These are phyloP conservation scores for Alosa alosa DNA, from an alignment of 2,113 vertebrate genomes.

Conservation along the genomic window DNA sequence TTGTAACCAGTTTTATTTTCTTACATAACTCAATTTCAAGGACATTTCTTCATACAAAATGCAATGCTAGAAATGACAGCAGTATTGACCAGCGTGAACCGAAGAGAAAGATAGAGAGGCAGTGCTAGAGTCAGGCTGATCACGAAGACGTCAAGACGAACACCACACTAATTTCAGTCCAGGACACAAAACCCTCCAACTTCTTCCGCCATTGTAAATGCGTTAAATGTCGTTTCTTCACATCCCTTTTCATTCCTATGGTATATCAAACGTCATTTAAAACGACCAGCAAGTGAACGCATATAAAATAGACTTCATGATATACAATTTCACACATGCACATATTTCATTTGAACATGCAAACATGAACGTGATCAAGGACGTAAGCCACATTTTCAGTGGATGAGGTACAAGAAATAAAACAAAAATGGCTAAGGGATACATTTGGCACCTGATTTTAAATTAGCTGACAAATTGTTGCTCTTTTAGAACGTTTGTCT, in stretches of 20 bases:
- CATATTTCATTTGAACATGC: conserved; percentile 88
- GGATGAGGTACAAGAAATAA: conserved; percentile 73
- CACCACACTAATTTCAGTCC: not conserved
- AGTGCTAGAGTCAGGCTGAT: not conserved
- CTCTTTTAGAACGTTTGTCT: conserved; percentile 50
- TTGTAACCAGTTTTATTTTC: conserved; percentile 31
- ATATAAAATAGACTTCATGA: conserved; percentile 61
- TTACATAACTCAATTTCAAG: conserved; percentile 80
- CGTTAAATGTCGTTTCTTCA: not conserved
- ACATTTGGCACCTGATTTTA: conserved; percentile 75
- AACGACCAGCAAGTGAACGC: conserved; percentile 68
- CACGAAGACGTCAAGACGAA: not conserved
- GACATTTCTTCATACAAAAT: conserved; percentile 94
- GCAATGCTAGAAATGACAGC: conserved; percentile 87
- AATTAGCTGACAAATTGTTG: not conserved
- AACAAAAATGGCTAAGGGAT: conserved; percentile 66
- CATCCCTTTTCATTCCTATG: not conserved
- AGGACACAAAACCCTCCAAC: not conserved
- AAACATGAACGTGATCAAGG: conserved; percentile 82
- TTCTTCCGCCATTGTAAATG: not conserved
- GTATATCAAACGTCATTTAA: not conserved
- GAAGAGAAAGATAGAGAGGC: not conserved
- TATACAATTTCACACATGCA: conserved; percentile 79
- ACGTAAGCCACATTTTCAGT: conserved; percentile 75
- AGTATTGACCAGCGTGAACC: not conserved